Evolutionary conservation across 1,140 invertebrate species (phyloP).

Genomic region (Theocolax elegans): DNA sequence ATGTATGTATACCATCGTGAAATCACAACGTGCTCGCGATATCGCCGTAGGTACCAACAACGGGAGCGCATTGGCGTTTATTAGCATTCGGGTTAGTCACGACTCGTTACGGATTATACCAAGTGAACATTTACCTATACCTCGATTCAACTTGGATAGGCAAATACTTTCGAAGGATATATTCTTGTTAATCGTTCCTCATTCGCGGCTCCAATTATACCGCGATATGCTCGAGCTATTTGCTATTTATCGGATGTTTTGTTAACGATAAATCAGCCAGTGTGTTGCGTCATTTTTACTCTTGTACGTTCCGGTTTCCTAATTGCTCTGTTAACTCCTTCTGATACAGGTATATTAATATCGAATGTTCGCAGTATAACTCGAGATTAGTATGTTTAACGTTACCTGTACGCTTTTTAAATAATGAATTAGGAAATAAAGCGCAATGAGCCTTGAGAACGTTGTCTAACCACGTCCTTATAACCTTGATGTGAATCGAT

Average conservation of each 20-base stretch:
- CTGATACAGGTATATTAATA: too few species aligned
- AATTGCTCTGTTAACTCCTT: not conserved
- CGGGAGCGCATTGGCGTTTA: not conserved
- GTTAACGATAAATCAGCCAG: too few species aligned
- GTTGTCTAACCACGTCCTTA: not conserved
- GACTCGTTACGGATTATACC: not conserved
- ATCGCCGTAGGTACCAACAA: not conserved
- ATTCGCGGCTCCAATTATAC: too few species aligned
- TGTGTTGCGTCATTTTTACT: not conserved
- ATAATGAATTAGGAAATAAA: not conserved
- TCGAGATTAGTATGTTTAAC: too few species aligned
- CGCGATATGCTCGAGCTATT: too few species aligned
- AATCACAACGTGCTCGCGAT: not conserved
- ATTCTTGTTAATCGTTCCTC: too few species aligned
- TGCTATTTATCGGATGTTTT: too few species aligned
- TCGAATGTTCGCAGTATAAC: too few species aligned
- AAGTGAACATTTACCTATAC: not conserved
- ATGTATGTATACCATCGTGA: not conserved
- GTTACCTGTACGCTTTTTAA: too few species aligned
- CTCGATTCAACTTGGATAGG: not conserved
- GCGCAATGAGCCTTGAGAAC: not conserved
- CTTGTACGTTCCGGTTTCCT: not conserved
- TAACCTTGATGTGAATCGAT: conserved; percentile 31
- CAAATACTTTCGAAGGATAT: not conserved
- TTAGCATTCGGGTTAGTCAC: conserved; percentile 8